Evolutionary conservation across 2,113 vertebrate genomes (phyloP), one percentile per base, ranked within the genome.

Genomic region (Arothron firmamentum): DNA sequence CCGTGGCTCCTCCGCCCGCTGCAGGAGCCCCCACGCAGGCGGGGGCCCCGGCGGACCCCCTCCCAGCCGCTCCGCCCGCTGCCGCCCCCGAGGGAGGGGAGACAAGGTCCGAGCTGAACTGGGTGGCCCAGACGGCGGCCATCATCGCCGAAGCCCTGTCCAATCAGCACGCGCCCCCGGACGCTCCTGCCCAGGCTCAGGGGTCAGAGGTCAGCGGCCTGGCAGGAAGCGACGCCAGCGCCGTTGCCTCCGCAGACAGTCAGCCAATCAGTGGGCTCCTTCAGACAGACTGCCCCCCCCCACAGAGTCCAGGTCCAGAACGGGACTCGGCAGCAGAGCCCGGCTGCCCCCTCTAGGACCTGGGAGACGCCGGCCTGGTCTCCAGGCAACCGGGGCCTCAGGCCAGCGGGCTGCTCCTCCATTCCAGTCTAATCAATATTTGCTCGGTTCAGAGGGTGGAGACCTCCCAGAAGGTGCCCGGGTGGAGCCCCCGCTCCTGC

Each of bases 51-150:
- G 11, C 20, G 3, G 50, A 52, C 50, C 21, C 50, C 80, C 59
- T 0, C 61, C 54, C 81, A 0, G 59, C 55, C 2, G 67, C 0
- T n/a, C 47, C 0, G 4, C 79, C 1, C 34, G 21, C 16, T 5
- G 52, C 16, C 2, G 15, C 65, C 1, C 46, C 46, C 2, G 41
- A 43, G 19, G 56, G 59, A 16, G 73, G 68, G 10, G 82, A 90
- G 16, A 80, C 68, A 57, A 83, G 4, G 0, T 81, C 85, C 0
- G 92, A 96, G 57, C 87, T 95, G 7, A 93, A 93, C 80, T 96
- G 95, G 96, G 90, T 96, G 14, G 91, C 94, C 0, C 94, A 97
- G 79, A 96, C 93, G 0, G 93, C 94, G 0, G 92, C 94, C 8
- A 92, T 95, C 42, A 92, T 95, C 49, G 92, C 94, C 0, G 95